phyloP scores from a whole-genome alignment of 2,888 invertebrate species.

The Micropterix aruncella region DNA sequence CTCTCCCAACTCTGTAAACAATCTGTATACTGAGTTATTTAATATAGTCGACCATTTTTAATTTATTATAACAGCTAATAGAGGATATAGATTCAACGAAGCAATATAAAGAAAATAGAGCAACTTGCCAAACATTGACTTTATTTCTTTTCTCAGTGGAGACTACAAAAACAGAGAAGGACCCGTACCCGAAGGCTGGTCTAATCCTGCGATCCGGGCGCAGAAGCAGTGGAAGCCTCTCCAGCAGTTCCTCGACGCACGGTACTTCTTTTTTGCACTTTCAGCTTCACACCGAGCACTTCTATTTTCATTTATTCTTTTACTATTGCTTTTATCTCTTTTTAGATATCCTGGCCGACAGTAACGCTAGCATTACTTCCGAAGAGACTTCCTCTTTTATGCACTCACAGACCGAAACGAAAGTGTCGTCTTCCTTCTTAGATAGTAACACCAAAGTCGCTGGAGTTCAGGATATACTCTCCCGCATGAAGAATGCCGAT shows the following conservation, averaged over 20 bases:
- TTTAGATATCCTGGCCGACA: constrained; percentile 25
- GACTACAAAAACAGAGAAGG: constrained; percentile 36
- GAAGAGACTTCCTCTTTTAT: constrained; percentile 7
- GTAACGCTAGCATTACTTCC: constrained; percentile 29
- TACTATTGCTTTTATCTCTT: constrained; percentile 1
- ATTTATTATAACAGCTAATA: no score
- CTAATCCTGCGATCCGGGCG: constrained; percentile 52
- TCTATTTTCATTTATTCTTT: neutral
- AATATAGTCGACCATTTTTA: no score
- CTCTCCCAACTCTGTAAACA: no score
- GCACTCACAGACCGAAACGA: neutral
- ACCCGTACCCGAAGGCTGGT: constrained; percentile 57
- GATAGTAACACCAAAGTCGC: constrained; percentile 56
- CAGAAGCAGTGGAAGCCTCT: constrained; percentile 19
- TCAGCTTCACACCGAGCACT: no score
- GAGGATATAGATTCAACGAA: no score
- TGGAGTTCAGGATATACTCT: constrained; percentile 61
- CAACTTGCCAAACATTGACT: no score
- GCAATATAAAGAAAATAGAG: no score
- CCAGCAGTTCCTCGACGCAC: constrained; percentile 24
- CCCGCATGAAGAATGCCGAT: constrained; percentile 65
- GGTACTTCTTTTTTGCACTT: constrained; percentile 12
- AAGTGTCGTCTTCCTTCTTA: constrained; percentile 42
- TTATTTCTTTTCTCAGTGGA: constrained; percentile 36
- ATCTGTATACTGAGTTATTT: no score